Base-by-base conservation (phyloP, 2,113 vertebrate species). In the Hyperopisus bebe region DNA sequence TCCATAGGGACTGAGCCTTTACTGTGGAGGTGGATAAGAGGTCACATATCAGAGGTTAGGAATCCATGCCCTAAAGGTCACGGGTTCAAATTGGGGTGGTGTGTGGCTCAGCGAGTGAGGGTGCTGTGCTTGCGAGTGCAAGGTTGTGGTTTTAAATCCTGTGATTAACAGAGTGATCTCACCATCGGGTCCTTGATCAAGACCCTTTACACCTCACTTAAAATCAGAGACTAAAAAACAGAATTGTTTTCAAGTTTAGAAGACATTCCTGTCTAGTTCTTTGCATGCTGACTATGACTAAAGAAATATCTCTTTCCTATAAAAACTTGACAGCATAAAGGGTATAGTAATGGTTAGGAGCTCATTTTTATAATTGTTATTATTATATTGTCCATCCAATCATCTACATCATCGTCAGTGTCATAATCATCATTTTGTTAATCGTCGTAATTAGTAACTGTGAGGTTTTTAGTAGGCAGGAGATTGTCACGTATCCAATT, bases 361-460 rank as follows among this genome's bases (percentile, higher is more conserved):
- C 35, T 80, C 5, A 0, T 80, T 42, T 42, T 80, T 80, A 80
- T 80, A 42, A 80, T 42, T 19, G 74, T 42, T 80, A 31, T 80
- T 42, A 80, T 80, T 42, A 80, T 8, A 42, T 42, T 42, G 74
- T 80, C 74, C 35, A 42, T n/a, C 74, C 74, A 80, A 80, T 80
- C 74, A 80, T 80, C 74, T 42, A 80, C 74, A 80, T 80, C 74
- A 80, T 80, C 74, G 35, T 80, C 74, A 80, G 74, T 42, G 35
- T 42, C 74, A 80, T 80, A 42, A 42, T 39, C 74, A 80, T 42
- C 31, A 80, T 39, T 80, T 80, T 80, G 74, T 80, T 80, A 80
- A 80, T 42, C 35, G 5, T 39, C 74, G 74, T 80, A 80, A 80
- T 80, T 80, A 80, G 35, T 80, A 17, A 80, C 31, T 42, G 74